Conservation (phyloP, 2,113 vertebrate species). For the Tichodroma muraria region DNA sequence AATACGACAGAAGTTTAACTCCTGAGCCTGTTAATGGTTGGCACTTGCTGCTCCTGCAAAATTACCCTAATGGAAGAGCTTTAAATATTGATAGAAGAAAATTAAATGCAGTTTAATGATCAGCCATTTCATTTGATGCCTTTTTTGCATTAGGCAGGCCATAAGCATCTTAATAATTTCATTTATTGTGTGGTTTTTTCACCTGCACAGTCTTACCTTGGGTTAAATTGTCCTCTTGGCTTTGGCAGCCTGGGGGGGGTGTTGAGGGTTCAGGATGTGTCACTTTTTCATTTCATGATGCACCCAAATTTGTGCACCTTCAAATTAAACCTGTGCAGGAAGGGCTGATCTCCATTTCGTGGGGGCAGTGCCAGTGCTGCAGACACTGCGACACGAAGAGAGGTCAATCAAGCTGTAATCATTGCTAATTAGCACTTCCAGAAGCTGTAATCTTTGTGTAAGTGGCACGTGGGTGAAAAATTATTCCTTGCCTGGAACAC, state of each 20-base stretch:
- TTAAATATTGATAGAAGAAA: conserved; percentile 31
- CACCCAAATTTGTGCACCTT: background rate
- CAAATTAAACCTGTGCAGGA: background rate
- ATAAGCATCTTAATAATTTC: conserved; percentile 31
- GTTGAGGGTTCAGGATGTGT: background rate
- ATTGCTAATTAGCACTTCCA: background rate
- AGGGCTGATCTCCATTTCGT: background rate
- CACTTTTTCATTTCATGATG: background rate
- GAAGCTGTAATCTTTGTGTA: background rate
- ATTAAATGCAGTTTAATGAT: background rate
- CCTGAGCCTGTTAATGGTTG: background rate
- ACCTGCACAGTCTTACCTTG: background rate
- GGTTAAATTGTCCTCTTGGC: background rate
- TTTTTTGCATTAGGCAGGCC: background rate
- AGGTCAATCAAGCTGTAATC: conserved; percentile 27
- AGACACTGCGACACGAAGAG: background rate
- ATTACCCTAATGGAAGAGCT: background rate
- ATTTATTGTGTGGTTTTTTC: background rate
- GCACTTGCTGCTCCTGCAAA: fast-evolving
- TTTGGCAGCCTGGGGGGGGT: background rate
- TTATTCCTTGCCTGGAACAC: background rate
- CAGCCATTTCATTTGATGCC: background rate
- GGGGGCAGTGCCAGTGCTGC: background rate
- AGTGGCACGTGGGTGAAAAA: background rate
- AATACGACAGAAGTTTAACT: background rate